Conservation (phyloP, 2,113 vertebrate genomes). For the Carassius carassius region DNA sequence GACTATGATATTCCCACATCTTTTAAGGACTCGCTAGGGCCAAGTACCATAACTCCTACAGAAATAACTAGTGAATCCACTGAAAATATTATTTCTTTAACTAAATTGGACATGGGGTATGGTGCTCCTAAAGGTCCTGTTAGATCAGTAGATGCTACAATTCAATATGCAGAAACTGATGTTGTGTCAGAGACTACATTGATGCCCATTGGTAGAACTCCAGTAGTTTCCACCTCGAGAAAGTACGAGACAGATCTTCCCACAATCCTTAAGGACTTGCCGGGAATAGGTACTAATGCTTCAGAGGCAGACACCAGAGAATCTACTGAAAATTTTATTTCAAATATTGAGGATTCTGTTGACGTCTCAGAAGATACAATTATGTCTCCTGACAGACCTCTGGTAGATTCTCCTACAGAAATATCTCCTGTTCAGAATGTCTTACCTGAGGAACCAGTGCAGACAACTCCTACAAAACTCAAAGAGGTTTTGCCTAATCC, state of each 20-base stretch:
- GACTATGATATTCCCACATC: conserved; percentile 5
- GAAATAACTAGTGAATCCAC: background rate
- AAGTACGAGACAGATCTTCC: background rate
- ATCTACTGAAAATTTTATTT: background rate
- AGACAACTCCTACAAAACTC: background rate
- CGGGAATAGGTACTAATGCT: conserved; percentile 13
- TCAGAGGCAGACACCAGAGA: background rate
- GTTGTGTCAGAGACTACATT: conserved; percentile 17
- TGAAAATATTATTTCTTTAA: background rate
- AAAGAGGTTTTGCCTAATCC: background rate
- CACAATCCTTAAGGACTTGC: conserved; percentile 16
- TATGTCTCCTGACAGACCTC: background rate
- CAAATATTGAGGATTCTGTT: background rate
- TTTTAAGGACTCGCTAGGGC: conserved; percentile 7
- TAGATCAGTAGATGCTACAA: background rate
- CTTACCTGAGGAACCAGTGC: background rate
- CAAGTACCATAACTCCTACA: background rate
- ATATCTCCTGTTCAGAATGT: background rate
- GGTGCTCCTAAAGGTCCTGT: background rate
- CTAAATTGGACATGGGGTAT: background rate
- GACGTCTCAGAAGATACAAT: conserved; percentile 23
- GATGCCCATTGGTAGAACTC: background rate
- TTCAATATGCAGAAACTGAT: conserved; percentile 4
- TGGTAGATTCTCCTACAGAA: background rate
- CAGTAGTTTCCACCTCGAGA: background rate